These are phyloP conservation scores for Cariama cristata DNA, from an alignment of 2,113 vertebrate genomes.

Conservation along the genomic window DNA sequence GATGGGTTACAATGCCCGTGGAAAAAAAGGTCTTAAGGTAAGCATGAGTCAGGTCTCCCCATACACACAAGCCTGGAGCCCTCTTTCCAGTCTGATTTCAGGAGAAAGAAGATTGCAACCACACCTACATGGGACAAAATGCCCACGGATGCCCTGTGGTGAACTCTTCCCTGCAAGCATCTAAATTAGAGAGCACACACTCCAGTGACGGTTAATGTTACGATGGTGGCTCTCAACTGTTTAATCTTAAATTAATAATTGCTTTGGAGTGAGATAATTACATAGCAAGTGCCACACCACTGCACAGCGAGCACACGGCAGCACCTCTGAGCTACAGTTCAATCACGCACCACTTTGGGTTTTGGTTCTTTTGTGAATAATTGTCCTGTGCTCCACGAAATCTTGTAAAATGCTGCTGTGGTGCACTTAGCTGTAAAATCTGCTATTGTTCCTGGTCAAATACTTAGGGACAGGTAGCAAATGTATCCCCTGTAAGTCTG, in stretches of 20 bases:
- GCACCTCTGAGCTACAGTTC: not conserved
- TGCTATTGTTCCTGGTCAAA: not conserved
- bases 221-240: not conserved
- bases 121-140: not conserved
- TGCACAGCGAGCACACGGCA: not conserved
- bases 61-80: not conserved
- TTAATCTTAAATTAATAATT: slow-evolving; percentile 34
- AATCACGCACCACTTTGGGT: rapidly evolving
- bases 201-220: not conserved
- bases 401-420: not conserved
- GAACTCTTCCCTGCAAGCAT: not conserved
- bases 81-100: not conserved
- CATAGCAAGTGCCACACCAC: not conserved
- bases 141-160: not conserved
- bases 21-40: not conserved
- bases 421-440: not conserved
- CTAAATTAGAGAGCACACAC: not conserved
- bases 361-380: not conserved
- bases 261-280: not conserved
- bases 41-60: not conserved
- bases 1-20: not conserved
- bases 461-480: not conserved
- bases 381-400: not conserved
- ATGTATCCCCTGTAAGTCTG: not conserved
- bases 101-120: not conserved